Evolutionary conservation across 2,888 invertebrate species (phyloP), one percentile per base, ranked within the genome.

Genomic region (Heteromyza rotundicornis): DNA sequence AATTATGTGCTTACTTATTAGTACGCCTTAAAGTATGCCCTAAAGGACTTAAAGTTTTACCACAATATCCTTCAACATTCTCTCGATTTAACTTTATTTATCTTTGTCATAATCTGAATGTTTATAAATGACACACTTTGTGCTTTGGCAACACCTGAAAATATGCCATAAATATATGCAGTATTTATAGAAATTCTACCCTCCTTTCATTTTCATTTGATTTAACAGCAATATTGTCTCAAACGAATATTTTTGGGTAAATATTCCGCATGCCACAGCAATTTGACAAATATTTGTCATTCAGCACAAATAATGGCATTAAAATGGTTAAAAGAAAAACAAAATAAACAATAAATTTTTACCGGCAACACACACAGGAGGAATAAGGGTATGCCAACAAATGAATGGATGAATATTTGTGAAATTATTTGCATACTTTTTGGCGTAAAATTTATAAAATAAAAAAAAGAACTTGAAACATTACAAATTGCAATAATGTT

Each of bases 221-320:
- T 27, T 27, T 27, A 27, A 7, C 27, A 27, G 10, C 10, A 27
- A 27, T n/a, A n/a, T n/a, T n/a, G n/a, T n/a, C n/a, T 10, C 27
- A 27, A 27, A 5, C 27, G 3, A 7, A 40, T n/a, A 40, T 40
- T 40, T 40, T 3, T n/a, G 40, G 2, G 40, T n/a, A 40, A 40
- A 40, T 40, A 14, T 40, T 40, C 14, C 40, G 3, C n/a, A 14
- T 40, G 3, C 3, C n/a, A 3, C 40, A 3, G 40, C 5, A 14
- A 40, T 40, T 27, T 40, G 40, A 40, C n/a, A n/a, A 7, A 40
- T 40, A n/a, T 40, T 14, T 40, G 40, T 12, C n/a, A 40, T 40
- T 3, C n/a, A 40, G 3, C 49, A 49, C 16, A n/a, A 56, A 56
- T 57, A 36, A 50, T 50, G 36, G 50, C 57, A 51, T 50, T 59